phyloP scores from a whole-genome alignment of 2,888 invertebrate species.

The Synergus gifuensis region DNA sequence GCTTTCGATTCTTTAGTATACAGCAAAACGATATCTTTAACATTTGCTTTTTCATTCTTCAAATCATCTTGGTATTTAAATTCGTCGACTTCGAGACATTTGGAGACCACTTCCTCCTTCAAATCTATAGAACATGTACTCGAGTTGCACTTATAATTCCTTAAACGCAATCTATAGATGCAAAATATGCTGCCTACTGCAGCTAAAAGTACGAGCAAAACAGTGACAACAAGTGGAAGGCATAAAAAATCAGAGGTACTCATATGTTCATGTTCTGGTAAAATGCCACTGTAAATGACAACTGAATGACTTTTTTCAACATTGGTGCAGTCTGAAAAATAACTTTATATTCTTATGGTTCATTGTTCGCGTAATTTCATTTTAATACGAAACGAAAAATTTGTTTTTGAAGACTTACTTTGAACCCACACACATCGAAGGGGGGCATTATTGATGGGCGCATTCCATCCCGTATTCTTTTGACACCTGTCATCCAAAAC shows the following conservation, averaged over 20 bases:
- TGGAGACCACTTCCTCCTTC: conserved; percentile 24
- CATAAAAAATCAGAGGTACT: conserved; percentile 21
- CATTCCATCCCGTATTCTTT: conserved; percentile 51
- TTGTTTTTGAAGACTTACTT: conserved; percentile 42
- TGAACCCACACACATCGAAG: conserved; percentile 51
- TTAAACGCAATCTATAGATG: conserved; percentile 43
- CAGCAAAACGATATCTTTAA: conserved; percentile 49
- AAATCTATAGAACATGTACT: conserved; percentile 34
- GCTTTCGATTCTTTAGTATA: conserved; percentile 48
- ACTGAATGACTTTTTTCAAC: conserved; percentile 36
- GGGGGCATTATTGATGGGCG: conserved; percentile 43
- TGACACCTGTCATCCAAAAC: conserved; percentile 50
- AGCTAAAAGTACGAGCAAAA: conserved; percentile 44
- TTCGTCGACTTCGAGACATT: conserved; percentile 26
- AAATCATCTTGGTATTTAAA: conserved; percentile 42
- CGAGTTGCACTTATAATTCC: conserved; percentile 42
- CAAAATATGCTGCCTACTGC: conserved; percentile 46
- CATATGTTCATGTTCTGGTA: not conserved
- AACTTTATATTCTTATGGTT: not conserved
- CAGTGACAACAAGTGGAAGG: conserved; percentile 28
- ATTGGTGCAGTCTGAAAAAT: conserved; percentile 46
- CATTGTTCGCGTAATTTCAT: not conserved
- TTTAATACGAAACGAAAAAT: not conserved
- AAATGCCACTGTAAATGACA: conserved; percentile 24
- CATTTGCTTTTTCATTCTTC: conserved; percentile 46